Evolutionary conservation across 1,140 invertebrate genomes (phyloP).

Genomic region (Trichonephila clavata): DNA sequence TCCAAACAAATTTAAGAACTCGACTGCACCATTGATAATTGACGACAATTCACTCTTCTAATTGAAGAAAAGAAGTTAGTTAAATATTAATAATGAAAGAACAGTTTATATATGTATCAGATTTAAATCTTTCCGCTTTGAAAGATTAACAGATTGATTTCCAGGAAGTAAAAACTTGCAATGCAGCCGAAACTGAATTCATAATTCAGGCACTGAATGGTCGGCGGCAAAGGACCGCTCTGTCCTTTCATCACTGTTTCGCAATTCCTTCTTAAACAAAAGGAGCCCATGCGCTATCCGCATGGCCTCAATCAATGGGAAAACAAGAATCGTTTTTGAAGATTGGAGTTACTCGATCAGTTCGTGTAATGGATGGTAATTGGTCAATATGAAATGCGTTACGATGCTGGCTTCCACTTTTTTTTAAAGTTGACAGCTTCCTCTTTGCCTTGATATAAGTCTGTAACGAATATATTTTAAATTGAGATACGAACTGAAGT

Average conservation of each 20-base stretch:
- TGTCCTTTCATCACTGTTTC: background rate
- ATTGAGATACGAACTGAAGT: too few species aligned
- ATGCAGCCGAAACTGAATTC: background rate
- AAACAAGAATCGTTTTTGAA: background rate
- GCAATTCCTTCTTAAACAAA: background rate
- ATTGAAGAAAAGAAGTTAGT: too few species aligned
- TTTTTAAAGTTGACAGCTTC: too few species aligned
- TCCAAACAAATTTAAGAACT: too few species aligned
- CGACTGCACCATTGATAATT: too few species aligned
- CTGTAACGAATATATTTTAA: too few species aligned
- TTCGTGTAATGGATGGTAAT: slow-evolving; percentile 26
- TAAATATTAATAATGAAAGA: too few species aligned
- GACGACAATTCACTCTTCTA: too few species aligned
- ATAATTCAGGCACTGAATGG: background rate
- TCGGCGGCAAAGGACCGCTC: background rate
- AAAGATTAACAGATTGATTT: background rate
- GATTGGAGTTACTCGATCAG: slow-evolving; percentile 14
- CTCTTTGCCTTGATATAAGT: too few species aligned
- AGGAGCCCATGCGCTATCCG: background rate
- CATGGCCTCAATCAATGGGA: background rate
- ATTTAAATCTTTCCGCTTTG: too few species aligned
- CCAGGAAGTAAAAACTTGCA: background rate
- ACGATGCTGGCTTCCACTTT: background rate
- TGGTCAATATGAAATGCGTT: background rate
- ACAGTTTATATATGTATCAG: too few species aligned